A percentile compares a stretch with the other conserved stretches of the same genome.
Conservation (phyloP, 2,113 vertebrate genomes). For the Gallinago media region DNA sequence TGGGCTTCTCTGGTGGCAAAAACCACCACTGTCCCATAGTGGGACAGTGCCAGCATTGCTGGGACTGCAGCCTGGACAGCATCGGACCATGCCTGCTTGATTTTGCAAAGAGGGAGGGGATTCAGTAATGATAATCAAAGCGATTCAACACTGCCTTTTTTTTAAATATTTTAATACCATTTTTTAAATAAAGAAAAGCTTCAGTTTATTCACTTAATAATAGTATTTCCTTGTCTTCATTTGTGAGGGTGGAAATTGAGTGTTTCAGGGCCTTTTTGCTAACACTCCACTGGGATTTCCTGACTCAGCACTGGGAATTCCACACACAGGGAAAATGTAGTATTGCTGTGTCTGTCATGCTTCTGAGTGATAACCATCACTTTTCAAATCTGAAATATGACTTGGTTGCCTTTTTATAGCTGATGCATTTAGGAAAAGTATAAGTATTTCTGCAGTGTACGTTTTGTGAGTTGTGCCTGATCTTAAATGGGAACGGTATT, state of each 20-base stretch:
- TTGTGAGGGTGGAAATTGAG: neutral
- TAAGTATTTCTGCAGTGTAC: neutral
- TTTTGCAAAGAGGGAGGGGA: neutral
- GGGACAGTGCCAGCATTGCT: neutral
- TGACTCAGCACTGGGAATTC: neutral
- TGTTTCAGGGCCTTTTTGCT: neutral
- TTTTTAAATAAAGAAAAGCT: neutral
- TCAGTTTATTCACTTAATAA: neutral
- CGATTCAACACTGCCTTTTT: neutral
- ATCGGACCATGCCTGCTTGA: neutral
- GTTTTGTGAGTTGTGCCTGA: neutral
- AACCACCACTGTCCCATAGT: neutral
- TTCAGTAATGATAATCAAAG: neutral
- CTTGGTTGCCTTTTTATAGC: conserved; percentile 12
- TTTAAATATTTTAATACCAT: neutral
- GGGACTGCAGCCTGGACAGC: neutral
- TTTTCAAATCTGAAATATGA: neutral
- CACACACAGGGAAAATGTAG: neutral
- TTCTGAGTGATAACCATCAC: neutral
- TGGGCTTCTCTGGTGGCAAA: neutral
- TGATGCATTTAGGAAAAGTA: neutral
- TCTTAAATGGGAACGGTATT: conserved; percentile 38
- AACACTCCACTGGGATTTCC: neutral
- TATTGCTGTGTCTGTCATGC: neutral
- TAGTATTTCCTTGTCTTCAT: neutral